Base-by-base conservation (phyloP, 2,113 vertebrate genomes). In the Vidua macroura region DNA sequence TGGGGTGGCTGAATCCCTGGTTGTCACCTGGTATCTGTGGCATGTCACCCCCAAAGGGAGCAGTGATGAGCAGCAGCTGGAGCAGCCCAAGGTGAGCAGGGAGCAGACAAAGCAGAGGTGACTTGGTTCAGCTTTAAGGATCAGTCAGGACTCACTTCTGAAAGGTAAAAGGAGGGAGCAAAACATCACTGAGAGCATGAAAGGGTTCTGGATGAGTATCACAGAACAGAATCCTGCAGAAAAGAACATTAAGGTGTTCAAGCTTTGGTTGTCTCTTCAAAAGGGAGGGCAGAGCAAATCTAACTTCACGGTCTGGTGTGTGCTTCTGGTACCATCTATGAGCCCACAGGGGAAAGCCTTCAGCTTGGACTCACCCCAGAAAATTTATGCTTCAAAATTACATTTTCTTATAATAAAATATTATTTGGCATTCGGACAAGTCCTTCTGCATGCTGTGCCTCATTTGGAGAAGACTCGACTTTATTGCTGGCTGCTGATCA, bases 221-320 rank as follows among this genome's bases (percentile, higher is more conserved):
- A 4, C 31, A 41, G 41, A 51, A 31, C 10, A 33, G 6, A 43
- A 17, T 19, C 1, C 0, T n/a, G 53, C 30, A 68, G 39, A 37
- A 86, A 60, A 49, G 9, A 13, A 3, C 10, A 23, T 14, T 28
- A 4, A 68, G 23, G 11, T 4, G 6, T 22, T 60, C 53, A 30
- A 52, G 2, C 17, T 76, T 63, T 70, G 46, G 17, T 33, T 49
- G 19, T 49, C 83, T 78, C 55, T 81, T 78, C 55, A 59, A 67
- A 70, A 94, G 20, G 3, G 31, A 70, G 25, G 19, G 39, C 43
- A 81, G 22, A 58, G 16, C 22, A 53, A 66, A 10, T 8, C 11
- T 62, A 13, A 22, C 46, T 58, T 66, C 24, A 23, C 0, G 0
- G 11, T 53, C 58, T 69, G 22, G 7, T 1, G 0, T 12, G 7